phyloP scores from a whole-genome alignment of 2,113 vertebrate genomes.

The Sinocyclocheilus grahami region DNA sequence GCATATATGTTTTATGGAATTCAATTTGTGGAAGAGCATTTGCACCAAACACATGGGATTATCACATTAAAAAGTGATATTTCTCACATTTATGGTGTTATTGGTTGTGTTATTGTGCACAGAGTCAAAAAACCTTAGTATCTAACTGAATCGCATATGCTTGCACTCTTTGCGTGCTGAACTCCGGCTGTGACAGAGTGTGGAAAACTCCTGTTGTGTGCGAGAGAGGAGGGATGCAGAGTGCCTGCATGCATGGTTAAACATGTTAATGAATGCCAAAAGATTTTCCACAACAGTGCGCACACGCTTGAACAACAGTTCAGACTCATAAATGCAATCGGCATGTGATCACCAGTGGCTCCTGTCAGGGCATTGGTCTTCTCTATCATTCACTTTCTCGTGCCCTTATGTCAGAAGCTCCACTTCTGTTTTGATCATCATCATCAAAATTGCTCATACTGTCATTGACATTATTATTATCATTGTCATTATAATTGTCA shows the following conservation, averaged over 20 bases:
- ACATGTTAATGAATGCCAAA: conserved; percentile 53
- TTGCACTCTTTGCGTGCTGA: conserved; percentile 28
- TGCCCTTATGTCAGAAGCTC: not conserved
- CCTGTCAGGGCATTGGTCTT: not conserved
- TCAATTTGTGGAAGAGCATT: conserved; percentile 6
- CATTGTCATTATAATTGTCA: conserved; percentile 35
- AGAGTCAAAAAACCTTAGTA: conserved; percentile 42
- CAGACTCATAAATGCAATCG: conserved; percentile 10
- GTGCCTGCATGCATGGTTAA: conserved; percentile 41
- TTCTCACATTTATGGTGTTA: conserved; percentile 46
- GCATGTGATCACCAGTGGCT: not conserved
- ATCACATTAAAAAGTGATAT: conserved; percentile 39
- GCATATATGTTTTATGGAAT: not conserved
- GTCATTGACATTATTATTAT: conserved; percentile 17
- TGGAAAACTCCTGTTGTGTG: conserved; percentile 42
- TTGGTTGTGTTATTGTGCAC: conserved; percentile 1
- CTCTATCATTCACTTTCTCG: not conserved
- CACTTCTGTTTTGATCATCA: conserved; percentile 17
- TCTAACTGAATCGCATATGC: conserved; percentile 47
- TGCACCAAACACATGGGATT: conserved; percentile 12
- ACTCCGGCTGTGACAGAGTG: conserved; percentile 18
- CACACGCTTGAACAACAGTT: conserved; percentile 34
- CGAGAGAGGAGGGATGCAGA: conserved; percentile 1
- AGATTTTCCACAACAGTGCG: conserved; percentile 34
- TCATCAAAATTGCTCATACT: conserved; percentile 14